Evolutionary conservation across 64 coral and sea anemone species (phyloP).

Genomic region (Orbicella faveolata): DNA sequence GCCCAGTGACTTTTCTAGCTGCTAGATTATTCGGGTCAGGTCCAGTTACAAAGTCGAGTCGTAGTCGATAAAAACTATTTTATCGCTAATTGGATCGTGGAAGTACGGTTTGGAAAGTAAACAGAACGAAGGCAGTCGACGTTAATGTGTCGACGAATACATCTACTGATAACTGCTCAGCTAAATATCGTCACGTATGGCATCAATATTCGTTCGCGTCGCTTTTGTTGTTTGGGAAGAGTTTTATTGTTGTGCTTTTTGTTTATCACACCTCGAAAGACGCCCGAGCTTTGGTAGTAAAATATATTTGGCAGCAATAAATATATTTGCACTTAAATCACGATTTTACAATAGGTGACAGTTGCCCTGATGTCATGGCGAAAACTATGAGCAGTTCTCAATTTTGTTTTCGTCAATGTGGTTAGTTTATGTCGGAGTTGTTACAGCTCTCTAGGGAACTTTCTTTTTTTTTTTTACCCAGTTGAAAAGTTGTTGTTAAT

Average conservation of each 20-base stretch:
- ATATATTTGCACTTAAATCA: not conserved
- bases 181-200: constrained; percentile 15
- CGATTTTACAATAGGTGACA: not conserved
- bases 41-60: not conserved
- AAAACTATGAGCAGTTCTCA: not conserved
- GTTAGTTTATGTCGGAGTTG: not conserved
- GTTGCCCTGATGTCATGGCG: not conserved
- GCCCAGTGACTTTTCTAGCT: not conserved
- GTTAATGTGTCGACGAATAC: not conserved
- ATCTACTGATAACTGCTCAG: not conserved
- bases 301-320: not conserved
- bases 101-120: constrained; percentile 25
- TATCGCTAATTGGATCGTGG: not conserved
- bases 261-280: not conserved
- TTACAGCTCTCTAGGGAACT: constrained; percentile 7
- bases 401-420: not conserved
- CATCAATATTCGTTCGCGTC: not conserved
- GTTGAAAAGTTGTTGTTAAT: not conserved
- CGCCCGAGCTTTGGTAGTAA: not conserved
- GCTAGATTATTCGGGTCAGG: not conserved
- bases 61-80: constrained; percentile 5
- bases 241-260: not conserved
- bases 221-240: not conserved
- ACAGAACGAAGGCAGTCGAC: not conserved
- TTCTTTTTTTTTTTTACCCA: not conserved